Conservation (phyloP, 2,797 vertebrate species). For the Oreochromis mossambicus region DNA sequence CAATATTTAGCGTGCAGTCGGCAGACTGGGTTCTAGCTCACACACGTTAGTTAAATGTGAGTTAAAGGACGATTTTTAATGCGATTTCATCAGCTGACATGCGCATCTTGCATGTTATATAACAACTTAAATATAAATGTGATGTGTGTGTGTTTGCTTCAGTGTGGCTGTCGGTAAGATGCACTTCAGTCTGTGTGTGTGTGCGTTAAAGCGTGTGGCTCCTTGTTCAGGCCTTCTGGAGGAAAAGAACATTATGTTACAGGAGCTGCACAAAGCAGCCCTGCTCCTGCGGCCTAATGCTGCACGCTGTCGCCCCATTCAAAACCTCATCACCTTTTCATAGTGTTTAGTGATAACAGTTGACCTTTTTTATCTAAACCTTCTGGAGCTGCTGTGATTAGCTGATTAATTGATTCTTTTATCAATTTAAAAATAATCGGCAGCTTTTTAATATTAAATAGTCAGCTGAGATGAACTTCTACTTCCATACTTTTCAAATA, state of each 20-base stretch:
- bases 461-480: not conserved
- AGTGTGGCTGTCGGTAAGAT: not conserved
- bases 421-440: not conserved
- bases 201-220: not conserved
- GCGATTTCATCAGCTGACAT: not conserved
- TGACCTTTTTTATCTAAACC: not conserved
- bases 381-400: accelerated
- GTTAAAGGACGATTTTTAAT: not conserved
- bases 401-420: not conserved
- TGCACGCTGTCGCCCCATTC: not conserved
- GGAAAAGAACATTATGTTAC: conserved; percentile 63
- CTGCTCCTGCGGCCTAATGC: conserved; percentile 2
- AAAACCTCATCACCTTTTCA: not conserved
- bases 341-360: not conserved
- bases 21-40: accelerated
- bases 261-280: conserved; percentile 14
- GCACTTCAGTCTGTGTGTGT: not conserved
- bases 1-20: not conserved
- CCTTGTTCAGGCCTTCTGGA: conserved; percentile 10
- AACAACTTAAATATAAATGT: not conserved
- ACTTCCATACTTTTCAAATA: not conserved
- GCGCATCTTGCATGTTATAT: not conserved
- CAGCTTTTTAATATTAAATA: not conserved
- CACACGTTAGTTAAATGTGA: accelerated
- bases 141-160: not conserved